These are phyloP conservation scores for Monopis laevigella DNA, from an alignment of 2,888 invertebrate species.

Conservation along the genomic window DNA sequence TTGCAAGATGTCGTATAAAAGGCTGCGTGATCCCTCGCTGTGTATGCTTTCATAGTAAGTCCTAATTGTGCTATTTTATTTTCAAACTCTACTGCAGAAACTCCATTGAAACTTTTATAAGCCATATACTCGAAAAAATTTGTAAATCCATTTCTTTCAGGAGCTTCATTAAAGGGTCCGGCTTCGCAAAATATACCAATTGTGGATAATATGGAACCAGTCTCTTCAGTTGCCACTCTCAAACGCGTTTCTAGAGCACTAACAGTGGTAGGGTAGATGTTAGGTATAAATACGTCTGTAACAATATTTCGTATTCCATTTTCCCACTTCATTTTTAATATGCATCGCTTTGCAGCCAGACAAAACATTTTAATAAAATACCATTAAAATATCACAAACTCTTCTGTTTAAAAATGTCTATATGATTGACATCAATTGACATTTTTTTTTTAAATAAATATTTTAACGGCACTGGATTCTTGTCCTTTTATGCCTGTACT, in stretches of 20 bases:
- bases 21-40: background rate
- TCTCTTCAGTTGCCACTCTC: conserved; percentile 34
- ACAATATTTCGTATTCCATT: background rate
- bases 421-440: no score
- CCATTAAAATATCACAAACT: no score
- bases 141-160: conserved; percentile 37
- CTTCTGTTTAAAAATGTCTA: no score
- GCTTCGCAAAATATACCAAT: conserved; percentile 34
- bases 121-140: conserved; percentile 48
- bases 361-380: no score
- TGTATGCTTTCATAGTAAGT: background rate
- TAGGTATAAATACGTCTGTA: background rate
- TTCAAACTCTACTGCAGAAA: background rate
- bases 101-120: conserved; percentile 28
- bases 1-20: conserved; percentile 1
- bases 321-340: background rate
- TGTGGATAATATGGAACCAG: conserved; percentile 27
- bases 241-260: conserved; percentile 21
- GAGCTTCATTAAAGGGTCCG: conserved; percentile 39
- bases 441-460: no score
- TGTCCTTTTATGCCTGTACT: no score
- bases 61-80: background rate
- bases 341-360: no score
- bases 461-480: no score
- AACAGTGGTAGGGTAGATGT: background rate